phyloP scores from a whole-genome alignment of 2,113 vertebrate species.

The Oreocharis arfaki region DNA sequence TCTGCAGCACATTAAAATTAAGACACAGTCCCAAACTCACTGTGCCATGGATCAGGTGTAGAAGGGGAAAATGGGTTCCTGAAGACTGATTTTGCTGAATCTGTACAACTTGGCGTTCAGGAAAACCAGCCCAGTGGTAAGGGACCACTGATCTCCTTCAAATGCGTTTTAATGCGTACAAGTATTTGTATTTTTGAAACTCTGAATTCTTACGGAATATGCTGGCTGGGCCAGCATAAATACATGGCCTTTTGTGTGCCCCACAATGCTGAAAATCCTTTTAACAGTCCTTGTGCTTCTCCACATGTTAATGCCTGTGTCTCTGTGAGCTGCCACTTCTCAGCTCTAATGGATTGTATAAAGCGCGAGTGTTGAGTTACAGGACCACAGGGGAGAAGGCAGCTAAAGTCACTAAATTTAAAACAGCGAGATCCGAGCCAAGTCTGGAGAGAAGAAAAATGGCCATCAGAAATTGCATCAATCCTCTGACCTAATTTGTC shows the following conservation, averaged over 20 bases:
- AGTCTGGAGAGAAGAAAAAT: conserved; percentile 40
- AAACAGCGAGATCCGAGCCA: conserved; percentile 15
- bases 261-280: not conserved
- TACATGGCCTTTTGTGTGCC: conserved; percentile 18
- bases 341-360: conserved; percentile 23
- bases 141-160: not conserved
- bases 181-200: not conserved
- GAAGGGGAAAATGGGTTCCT: not conserved
- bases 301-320: not conserved
- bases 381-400: conserved; percentile 52
- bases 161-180: not conserved
- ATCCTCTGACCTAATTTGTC: conserved; percentile 8
- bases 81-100: not conserved
- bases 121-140: not conserved
- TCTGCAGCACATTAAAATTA: not conserved
- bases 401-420: conserved; percentile 58
- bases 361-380: conserved; percentile 38
- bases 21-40: not conserved
- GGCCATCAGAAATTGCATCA: conserved; percentile 11
- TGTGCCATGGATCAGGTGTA: not conserved
- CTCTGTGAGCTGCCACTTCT: conserved; percentile 26
- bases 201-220: not conserved
- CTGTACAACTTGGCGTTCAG: not conserved
- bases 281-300: not conserved
- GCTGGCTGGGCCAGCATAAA: not conserved